A percentile compares a stretch with the other conserved stretches of the same genome.
phyloP scores from a whole-genome alignment of 64 coral and sea anemone genomes.

The Astreopora myriophthalma region DNA sequence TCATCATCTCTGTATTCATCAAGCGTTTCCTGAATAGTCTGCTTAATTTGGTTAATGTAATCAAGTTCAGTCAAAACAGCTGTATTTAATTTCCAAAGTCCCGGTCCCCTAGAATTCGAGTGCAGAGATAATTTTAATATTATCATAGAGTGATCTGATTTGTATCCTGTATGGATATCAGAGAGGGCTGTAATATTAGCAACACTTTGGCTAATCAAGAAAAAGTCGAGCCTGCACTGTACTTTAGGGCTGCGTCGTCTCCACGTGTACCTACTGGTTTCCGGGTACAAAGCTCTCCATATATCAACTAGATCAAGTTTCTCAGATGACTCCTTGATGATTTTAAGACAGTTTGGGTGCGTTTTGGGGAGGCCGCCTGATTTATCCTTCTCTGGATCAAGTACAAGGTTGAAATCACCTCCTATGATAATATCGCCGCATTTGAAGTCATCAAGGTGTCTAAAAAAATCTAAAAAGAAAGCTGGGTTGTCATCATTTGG shows the following conservation, averaged over 20 bases:
- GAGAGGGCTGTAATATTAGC: not conserved
- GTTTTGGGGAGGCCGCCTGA: not conserved
- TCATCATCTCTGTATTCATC: not conserved
- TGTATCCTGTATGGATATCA: not conserved
- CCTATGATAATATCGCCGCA: too few species aligned
- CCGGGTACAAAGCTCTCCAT: constrained; percentile 15
- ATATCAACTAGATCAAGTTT: not conserved
- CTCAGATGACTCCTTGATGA: not conserved
- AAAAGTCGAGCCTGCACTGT: not conserved
- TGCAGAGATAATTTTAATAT: not conserved
- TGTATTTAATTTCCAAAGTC: not conserved
- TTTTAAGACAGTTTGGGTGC: not conserved
- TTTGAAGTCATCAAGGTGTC: too few species aligned
- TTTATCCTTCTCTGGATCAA: constrained; percentile 1
- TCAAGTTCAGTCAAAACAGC: not conserved
- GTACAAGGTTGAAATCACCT: constrained; percentile 12
- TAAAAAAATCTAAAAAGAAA: too few species aligned
- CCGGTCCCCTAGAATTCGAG: not conserved
- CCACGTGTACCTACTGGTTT: not conserved
- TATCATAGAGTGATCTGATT: not conserved
- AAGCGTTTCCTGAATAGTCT: not conserved
- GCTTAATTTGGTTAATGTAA: not conserved
- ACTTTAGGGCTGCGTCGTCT: not conserved
- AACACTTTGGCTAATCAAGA: not conserved
- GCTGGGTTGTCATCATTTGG: too few species aligned